Base-by-base conservation (phyloP, 1,140 invertebrate genomes). In the Drosophila baimaii region DNA sequence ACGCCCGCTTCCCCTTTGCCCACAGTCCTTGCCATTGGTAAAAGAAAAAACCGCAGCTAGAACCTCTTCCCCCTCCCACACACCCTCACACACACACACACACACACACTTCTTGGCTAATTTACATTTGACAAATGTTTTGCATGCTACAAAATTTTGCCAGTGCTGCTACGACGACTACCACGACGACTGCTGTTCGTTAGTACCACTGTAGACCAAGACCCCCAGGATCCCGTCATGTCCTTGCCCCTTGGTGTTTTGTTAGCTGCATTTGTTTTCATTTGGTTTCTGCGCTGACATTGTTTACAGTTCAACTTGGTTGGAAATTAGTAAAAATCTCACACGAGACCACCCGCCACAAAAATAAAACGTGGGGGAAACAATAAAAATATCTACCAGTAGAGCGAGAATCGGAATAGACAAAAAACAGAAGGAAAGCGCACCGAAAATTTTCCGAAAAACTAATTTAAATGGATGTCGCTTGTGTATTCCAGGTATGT, bases 101-200 rank as follows among this genome's bases (percentile, higher is more conserved):
- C 52, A 15, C 31, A 57, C 54, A 51, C 70, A 72, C 66, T 71
- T 58, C 69, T 72, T 72, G 81, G 82, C 82, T 86, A 86, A 86
- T 86, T 86, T 86, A 86, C 83, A 86, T 86, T 86, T 86, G 82
- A 86, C 82, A 86, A 86, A 88, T 86, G 82, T 86, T 86, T 88
- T 82, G 82, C 79, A 82, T 82, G 79, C 69, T 72, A 82, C 55
- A 81, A 74, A 73, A 84, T 81, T 85, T 74, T 83, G 66, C 65
- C 43, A 84, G 71, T 77, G 66, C 81, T 72, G 77, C 76, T 25
- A 51, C 74, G 27, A 51, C 64, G 33, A 57, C 68, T 39, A 64
- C 74, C 44, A 62, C 62, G 68, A 74, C 79, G 54, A 61, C 78
- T 74, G 63, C 65, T 85, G 78, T 85, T 85, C 81, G 81, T 85